Base-by-base conservation (phyloP, 2,888 invertebrate genomes). In the Ormia ochracea region DNA sequence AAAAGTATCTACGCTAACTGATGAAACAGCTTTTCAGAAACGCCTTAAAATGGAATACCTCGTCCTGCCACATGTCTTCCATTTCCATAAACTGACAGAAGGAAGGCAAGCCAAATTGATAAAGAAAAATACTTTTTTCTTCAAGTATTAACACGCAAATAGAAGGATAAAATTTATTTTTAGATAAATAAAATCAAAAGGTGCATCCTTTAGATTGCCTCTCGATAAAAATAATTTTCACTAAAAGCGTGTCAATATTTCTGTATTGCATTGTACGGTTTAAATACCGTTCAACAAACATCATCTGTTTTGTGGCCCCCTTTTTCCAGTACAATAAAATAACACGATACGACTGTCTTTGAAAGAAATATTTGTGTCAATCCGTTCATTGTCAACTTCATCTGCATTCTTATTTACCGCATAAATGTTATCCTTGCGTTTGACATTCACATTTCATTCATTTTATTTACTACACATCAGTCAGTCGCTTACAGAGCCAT, bases 391-490 rank as follows among this genome's bases (percentile, higher is more conserved):
- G 61, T 73, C 61, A 75, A 79, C 74, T 79, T 79, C 74, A 79
- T 79, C 74, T 79, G 79, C 79, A 79, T 75, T 79, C 75, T 79
- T 75, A 75, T 79, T 79, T 79, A 79, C 79, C 79, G 79, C 79
- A 79, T 75, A 79, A 75, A 74, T 70, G 79, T 79, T 79, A 79
- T 79, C 74, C 79, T 75, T 79, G 78, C 78, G 74, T 79, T 79
- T 79, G 79, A 79, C 79, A 79, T 79, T 79, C 54, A 75, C 79
- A 79, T 79, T 75, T 79, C 59, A 65, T 70, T 78, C 78, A 61
- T 68, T 41, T 72, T 63, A 72, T 52, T 63, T 36, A 63, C 43
- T 41, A 65, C 31, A 26, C 58, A 38, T 66, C 52, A 72, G 19
- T 63, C 61, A 59, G 38, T 78, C 65, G 61, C 45, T 73, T n/a